Conservation (phyloP, 1,140 invertebrate species). For the Lucilia sericata region DNA sequence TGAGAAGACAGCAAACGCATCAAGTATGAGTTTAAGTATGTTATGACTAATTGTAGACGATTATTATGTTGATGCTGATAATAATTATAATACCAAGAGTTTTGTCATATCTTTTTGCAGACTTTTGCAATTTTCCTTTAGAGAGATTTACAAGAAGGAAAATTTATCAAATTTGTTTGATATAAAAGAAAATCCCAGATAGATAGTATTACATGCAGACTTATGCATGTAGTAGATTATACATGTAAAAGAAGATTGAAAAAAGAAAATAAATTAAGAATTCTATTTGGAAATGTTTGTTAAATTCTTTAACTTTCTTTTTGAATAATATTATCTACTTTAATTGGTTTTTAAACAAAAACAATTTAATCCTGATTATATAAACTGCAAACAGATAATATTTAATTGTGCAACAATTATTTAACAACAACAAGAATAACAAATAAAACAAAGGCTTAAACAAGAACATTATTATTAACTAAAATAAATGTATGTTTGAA, state of each 20-base stretch:
- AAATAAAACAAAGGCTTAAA: background rate
- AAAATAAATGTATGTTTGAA: too few species aligned
- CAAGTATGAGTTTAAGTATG: background rate
- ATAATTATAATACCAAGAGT: background rate
- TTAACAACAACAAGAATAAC: background rate
- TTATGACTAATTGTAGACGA: background rate
- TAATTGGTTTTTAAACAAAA: background rate
- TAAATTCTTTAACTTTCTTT: background rate
- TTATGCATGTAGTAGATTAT: too few species aligned
- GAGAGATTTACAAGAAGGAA: too few species aligned
- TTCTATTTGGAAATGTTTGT: background rate
- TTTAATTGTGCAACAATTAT: slow-evolving; percentile 8
- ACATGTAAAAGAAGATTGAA: background rate
- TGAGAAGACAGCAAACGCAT: background rate
- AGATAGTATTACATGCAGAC: too few species aligned
- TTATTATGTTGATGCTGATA: background rate
- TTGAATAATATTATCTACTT: background rate
- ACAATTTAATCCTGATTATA: slow-evolving; percentile 12
- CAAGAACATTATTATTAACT: background rate
- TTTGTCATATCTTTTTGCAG: too few species aligned
- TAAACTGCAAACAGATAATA: background rate
- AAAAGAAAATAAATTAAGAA: background rate
- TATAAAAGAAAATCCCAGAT: too few species aligned
- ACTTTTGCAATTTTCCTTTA: too few species aligned
- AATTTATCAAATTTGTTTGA: too few species aligned